Evolutionary conservation across 1,140 invertebrate species (phyloP).

Genomic region (Diorhabda sublineata): DNA sequence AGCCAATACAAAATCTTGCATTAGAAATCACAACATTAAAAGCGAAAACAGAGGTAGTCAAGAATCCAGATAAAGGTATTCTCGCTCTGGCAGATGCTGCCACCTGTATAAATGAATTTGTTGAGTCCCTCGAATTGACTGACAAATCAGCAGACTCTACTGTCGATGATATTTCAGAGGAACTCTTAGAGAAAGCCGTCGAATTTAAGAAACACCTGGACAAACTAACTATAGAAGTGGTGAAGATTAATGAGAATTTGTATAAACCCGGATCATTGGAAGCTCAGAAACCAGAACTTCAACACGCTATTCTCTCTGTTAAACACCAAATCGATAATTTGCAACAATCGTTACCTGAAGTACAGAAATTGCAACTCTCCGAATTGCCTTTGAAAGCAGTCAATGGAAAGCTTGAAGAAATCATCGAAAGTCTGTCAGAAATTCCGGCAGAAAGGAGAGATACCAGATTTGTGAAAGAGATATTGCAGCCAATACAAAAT

Average conservation of each 20-base stretch:
- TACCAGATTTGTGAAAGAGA: background rate
- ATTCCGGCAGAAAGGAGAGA: background rate
- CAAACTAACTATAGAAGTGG: constrained; percentile 12
- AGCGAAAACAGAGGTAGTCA: background rate
- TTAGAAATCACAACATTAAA: background rate
- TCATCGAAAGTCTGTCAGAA: constrained; percentile 3
- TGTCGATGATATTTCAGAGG: constrained; percentile 9
- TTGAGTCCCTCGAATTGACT: constrained; percentile 11
- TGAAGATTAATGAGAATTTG: constrained; percentile 13
- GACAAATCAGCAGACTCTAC: constrained; percentile 3
- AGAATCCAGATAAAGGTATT: constrained; percentile 4
- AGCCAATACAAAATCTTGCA: background rate
- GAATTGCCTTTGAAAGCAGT: background rate
- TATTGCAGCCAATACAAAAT: background rate
- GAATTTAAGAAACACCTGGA: constrained; percentile 17
- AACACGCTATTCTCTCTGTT: background rate
- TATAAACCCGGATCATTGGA: constrained; percentile 14
- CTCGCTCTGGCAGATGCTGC: background rate
- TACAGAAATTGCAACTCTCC: background rate
- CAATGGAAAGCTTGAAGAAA: background rate
- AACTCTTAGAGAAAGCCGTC: constrained; percentile 10
- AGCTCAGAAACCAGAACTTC: background rate
- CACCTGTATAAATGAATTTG: constrained; percentile 6
- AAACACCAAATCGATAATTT: background rate
- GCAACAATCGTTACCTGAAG: background rate